A percentile compares a stretch with the other conserved stretches of the same genome.
Conservation (phyloP, 2,113 vertebrate genomes). For the Chionodraco myersi region DNA sequence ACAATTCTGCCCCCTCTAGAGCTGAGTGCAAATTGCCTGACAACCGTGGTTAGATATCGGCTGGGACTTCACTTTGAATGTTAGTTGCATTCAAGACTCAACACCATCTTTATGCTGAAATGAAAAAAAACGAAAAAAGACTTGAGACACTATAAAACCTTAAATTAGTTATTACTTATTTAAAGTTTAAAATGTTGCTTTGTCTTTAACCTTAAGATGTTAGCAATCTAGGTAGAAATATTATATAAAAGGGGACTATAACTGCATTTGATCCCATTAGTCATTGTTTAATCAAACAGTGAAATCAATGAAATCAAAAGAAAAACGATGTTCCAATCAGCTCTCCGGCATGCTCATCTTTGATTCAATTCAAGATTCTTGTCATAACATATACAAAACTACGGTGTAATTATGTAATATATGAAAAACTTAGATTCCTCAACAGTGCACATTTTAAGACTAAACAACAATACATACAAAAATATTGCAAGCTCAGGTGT, state of each 20-base stretch:
- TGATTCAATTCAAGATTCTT: too few species aligned
- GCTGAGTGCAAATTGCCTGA: background rate
- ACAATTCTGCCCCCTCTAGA: slow-evolving; percentile 73
- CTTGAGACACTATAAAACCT: background rate
- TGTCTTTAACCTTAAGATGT: background rate
- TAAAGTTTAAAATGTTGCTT: background rate
- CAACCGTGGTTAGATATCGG: background rate
- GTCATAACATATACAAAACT: too few species aligned
- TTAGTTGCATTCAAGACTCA: background rate
- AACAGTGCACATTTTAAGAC: too few species aligned
- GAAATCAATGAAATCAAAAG: background rate
- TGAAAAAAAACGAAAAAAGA: background rate
- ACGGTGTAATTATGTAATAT: too few species aligned
- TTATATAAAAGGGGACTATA: background rate
- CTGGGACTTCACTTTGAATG: background rate
- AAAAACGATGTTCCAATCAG: slow-evolving; percentile 11
- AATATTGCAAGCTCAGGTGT: too few species aligned
- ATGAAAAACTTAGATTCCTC: too few species aligned
- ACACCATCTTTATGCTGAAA: background rate
- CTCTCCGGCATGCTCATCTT: slow-evolving; percentile 7
- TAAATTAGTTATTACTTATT: background rate
- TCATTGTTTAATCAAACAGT: background rate
- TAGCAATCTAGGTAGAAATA: background rate
- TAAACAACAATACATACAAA: too few species aligned
- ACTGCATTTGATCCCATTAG: background rate